Conservation (phyloP, 2,113 vertebrate genomes). For the Paradisaea rubra region DNA sequence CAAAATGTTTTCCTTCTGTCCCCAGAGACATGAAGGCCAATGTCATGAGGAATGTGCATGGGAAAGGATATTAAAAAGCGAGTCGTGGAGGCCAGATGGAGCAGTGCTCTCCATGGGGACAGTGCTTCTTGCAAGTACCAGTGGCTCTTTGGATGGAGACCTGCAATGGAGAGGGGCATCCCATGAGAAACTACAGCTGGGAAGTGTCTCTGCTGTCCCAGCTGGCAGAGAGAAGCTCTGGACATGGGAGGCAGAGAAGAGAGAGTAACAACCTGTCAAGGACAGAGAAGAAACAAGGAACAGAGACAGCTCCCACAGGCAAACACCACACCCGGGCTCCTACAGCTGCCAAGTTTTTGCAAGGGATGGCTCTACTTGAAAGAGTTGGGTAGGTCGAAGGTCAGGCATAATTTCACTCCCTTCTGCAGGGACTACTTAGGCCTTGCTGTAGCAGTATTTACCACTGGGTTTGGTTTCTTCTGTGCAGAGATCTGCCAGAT, state of each 20-base stretch:
- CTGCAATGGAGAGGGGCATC: fast-evolving
- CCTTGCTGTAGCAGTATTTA: conserved; percentile 40
- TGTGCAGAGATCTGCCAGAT: neutral
- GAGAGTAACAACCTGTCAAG: neutral
- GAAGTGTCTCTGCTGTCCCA: neutral
- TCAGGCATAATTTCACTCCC: conserved; percentile 38
- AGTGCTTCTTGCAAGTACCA: neutral
- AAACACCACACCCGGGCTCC: neutral
- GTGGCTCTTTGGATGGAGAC: neutral
- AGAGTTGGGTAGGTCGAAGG: conserved; percentile 19
- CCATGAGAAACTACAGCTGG: neutral
- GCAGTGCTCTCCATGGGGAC: neutral
- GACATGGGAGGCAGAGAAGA: neutral
- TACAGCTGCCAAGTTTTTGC: neutral
- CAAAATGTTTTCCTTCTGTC: conserved; percentile 29
- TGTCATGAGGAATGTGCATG: neutral
- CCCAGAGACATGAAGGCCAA: neutral
- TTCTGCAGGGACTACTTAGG: conserved; percentile 39
- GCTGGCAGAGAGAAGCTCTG: neutral
- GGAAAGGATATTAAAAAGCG: neutral
- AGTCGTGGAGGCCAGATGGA: neutral
- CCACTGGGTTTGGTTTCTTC: conserved; percentile 44
- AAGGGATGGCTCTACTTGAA: conserved; percentile 54
- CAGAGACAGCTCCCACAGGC: neutral
- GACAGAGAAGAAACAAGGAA: neutral